Base-by-base conservation (phyloP, 2,888 invertebrate species). In the Gnatocerus cornutus region DNA sequence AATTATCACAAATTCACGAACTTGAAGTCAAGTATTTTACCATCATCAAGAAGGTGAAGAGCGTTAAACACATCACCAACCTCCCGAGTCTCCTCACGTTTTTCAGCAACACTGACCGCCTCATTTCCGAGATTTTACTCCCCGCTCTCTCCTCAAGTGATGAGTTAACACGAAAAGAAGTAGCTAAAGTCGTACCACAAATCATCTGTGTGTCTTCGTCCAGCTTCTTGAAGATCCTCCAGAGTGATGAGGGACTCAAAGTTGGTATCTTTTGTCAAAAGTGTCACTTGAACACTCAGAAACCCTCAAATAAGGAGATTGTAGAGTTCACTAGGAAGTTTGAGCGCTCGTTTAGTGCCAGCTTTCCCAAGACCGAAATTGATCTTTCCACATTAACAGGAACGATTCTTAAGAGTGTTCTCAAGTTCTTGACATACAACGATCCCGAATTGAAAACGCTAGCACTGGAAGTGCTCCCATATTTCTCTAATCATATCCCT, bases 401-500 rank as follows among this genome's bases (percentile, higher is more conserved):
- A 63, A 67, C 70, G 7, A 69, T 81, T 37, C 75, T 85, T 6
- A 75, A 73, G 9, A 74, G 79, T 4, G 79, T 83, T 41, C 33
- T 78, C 76, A 64, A 71, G 53, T 74, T 72, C 30, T 33, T 80
- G 7, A 72, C 71, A 30, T 71, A 62, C 27, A 59, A 76, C n/a
- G 77, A 77, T 29, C 12, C 59, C 12, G 74, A 77, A 21, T 78
- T 85, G 29, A 85, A 85, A 66, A 73, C 81, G 9, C 66, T 76
- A 10, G 79, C 85, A 56, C 80, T 87, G 0, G 73, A 82, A 64
- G 80, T 82, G 61, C 77, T 88, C 43, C 82, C 83, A n/a, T 74
- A 77, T 50, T 80, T 87, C 52, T 84, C 87, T 1, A 86, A 84
- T 75, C 87, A 88, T 76, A 71, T 85, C 0, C 59, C 77, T 13